Conservation (phyloP, 2,797 vertebrate species). For the Channallabes apus region DNA sequence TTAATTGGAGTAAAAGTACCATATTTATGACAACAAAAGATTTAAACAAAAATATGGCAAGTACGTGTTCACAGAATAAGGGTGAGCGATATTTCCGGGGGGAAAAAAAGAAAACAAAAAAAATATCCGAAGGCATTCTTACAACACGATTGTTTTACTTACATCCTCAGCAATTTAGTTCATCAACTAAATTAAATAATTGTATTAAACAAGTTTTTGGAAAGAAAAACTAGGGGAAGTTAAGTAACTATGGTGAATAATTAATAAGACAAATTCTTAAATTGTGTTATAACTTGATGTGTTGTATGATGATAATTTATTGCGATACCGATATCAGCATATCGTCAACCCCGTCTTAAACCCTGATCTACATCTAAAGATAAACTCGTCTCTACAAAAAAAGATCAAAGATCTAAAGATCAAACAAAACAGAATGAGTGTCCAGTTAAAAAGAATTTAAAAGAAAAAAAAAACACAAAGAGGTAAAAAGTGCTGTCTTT, state of each 20-base stretch:
- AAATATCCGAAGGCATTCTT: background rate
- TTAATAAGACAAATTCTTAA: background rate
- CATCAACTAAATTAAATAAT: background rate
- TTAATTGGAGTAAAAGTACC: slow-evolving; percentile 40
- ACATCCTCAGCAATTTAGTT: background rate
- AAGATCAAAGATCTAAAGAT: too few species aligned
- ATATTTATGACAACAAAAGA: slow-evolving; percentile 40
- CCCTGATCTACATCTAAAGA: slow-evolving; percentile 6
- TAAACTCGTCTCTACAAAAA: slow-evolving; percentile 18
- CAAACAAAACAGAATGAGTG: background rate
- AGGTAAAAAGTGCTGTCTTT: slow-evolving; percentile 35
- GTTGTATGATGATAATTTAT: background rate
- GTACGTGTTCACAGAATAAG: background rate
- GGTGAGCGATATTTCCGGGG: background rate
- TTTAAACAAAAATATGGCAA: slow-evolving; percentile 13
- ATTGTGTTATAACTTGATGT: too few species aligned
- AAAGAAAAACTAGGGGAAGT: background rate
- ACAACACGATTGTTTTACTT: background rate
- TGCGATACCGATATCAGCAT: background rate
- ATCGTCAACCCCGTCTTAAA: slow-evolving; percentile 1
- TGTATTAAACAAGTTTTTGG: background rate
- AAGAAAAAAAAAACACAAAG: background rate
- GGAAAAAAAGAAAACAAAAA: background rate
- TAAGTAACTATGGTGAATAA: background rate
- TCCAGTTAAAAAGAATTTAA: slow-evolving; percentile 15